These are phyloP conservation scores for Ophion slaviceki DNA, from an alignment of 2,888 invertebrate species.

Conservation along the genomic window DNA sequence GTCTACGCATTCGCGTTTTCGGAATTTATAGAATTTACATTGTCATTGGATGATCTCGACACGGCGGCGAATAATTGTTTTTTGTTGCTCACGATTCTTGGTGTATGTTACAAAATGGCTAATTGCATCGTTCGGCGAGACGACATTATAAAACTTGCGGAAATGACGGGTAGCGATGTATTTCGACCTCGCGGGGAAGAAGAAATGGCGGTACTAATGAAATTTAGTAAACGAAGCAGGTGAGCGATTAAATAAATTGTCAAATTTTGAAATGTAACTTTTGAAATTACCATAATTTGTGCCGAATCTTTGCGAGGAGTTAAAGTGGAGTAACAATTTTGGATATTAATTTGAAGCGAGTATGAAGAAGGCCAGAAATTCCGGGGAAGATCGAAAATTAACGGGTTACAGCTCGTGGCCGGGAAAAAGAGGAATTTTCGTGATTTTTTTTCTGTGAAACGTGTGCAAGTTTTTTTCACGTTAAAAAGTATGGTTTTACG, in stretches of 20 bases:
- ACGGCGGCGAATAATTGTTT: constrained; percentile 33
- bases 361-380: too few species aligned
- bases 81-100: constrained; percentile 48
- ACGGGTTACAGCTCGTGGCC: too few species aligned
- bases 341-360: too few species aligned
- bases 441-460: too few species aligned
- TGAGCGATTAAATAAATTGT: neutral
- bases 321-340: too few species aligned
- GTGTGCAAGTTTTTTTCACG: too few species aligned
- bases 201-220: constrained; percentile 44
- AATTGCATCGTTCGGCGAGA: constrained; percentile 42
- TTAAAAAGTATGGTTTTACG: too few species aligned
- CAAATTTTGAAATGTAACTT: too few species aligned
- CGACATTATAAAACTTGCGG: constrained; percentile 13
- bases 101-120: constrained; percentile 52
- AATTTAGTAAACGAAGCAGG: constrained; percentile 46
- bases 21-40: constrained; percentile 30
- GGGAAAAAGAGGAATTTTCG: too few species aligned
- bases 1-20: constrained; percentile 33
- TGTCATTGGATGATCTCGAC: constrained; percentile 28
- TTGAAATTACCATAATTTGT: too few species aligned
- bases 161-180: constrained; percentile 30
- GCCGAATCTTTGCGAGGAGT: too few species aligned
- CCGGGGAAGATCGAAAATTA: too few species aligned
- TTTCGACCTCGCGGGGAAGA: constrained; percentile 33